phyloP scores from a whole-genome alignment of 1,140 invertebrate species.

The Steinernema feltiae region DNA sequence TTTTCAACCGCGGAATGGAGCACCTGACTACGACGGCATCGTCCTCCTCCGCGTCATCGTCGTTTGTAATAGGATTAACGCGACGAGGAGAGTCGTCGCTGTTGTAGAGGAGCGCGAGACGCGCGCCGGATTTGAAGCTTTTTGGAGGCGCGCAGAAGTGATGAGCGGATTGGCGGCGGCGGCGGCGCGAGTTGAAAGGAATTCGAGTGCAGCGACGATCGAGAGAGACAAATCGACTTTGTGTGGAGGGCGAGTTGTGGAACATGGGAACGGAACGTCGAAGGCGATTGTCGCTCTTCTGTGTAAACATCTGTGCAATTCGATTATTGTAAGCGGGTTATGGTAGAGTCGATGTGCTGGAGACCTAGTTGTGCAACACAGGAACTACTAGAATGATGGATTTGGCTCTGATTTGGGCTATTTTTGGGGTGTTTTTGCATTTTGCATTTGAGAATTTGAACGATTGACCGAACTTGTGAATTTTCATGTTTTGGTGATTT shows the following conservation, averaged over 20 bases:
- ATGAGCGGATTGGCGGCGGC: not conserved
- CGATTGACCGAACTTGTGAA: no score
- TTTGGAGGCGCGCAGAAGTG: not conserved
- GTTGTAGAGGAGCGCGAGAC: no score
- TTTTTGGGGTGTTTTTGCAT: no score
- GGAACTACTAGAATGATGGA: no score
- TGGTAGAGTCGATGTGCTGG: no score
- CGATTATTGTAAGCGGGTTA: no score
- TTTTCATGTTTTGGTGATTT: no score
- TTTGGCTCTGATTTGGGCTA: no score
- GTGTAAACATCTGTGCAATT: no score
- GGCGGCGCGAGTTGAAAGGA: not conserved
- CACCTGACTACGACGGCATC: not conserved
- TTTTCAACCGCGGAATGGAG: constrained; percentile 5
- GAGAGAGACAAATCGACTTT: not conserved
- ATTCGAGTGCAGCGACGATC: not conserved
- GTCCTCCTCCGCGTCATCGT: not conserved
- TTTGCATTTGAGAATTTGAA: no score
- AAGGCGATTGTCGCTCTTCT: no score
- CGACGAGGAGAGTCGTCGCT: not conserved
- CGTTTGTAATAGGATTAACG: constrained; percentile 9
- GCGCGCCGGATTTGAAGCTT: not conserved
- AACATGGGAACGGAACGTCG: not conserved
- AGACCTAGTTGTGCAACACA: no score
- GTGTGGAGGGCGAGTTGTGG: not conserved